Evolutionary conservation across 2,888 invertebrate genomes (phyloP), one percentile per base, ranked within the genome.

Genomic region (Apoderus coryli): DNA sequence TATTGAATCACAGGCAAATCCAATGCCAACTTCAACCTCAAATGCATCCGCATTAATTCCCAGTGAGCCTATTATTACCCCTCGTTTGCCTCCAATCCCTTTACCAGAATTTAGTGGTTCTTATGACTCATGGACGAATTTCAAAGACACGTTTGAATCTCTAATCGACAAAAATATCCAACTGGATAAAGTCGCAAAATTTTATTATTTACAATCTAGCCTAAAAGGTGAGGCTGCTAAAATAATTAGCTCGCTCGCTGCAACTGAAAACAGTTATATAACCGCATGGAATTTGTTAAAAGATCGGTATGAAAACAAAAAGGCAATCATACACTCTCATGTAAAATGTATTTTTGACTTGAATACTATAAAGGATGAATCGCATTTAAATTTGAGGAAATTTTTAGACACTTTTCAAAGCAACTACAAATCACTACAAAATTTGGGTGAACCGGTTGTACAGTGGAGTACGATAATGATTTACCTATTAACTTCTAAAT

Each of bases 111-210:
- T 32, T 29, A 13, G n/a, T 9, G 32, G 32, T 11, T 9, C 11
- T 10, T 31, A 19, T 22, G 22, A 16, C 2, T 29, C 30, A 10
- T 31, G 32, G 32, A 13, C 15, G 19, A 14, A 11, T 11, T 32
- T 32, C 23, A 7, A n/a, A 4, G 29, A 32, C 16, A 29, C 13
- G 12, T 32, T 32, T 19, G 5, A 29, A 3, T 12, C 19, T 9
- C 7, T 32, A 3, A 16, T 32, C n/a, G 29, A 32, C 22, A 32
- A 32, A 10, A 32, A 30, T 15, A 29, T 10, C n/a, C 4, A 16
- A 7, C 10, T 32, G 11, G 30, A 10, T 12, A 14, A 32, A 7
- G 19, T 13, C 7, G 11, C 14, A 11, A 31, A 11, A 9, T 32
- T 32, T 14, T 29, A 32, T 31, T 32, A 28, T n/a, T 29, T 32